Evolutionary conservation across 35 echinoderm and acorn worm genomes (phyloP).

Genomic region (Amphiura filiformis): DNA sequence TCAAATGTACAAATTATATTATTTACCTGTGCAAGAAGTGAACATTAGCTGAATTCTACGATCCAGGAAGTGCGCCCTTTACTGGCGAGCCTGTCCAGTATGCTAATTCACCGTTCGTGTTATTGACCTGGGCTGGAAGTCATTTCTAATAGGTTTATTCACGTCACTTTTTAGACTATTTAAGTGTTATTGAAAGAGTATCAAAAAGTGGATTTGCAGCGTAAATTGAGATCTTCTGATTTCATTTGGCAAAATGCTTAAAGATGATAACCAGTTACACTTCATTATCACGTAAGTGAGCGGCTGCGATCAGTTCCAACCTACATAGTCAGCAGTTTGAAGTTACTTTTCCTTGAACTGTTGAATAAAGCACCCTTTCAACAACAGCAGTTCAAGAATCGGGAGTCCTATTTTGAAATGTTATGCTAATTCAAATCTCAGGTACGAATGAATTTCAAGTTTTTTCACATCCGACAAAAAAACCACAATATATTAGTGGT

Average conservation of each 20-base stretch:
- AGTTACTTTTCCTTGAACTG: too few species aligned
- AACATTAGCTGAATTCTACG: not conserved
- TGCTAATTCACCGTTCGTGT: not conserved
- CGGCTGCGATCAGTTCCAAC: too few species aligned
- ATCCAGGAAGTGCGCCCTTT: not conserved
- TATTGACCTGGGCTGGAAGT: not conserved
- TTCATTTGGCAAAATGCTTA: not conserved
- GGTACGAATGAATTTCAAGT: too few species aligned
- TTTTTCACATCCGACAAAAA: too few species aligned
- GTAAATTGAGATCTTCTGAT: not conserved
- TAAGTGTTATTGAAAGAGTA: not conserved
- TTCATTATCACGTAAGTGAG: too few species aligned
- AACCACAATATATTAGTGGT: too few species aligned
- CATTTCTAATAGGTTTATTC: not conserved
- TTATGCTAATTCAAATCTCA: too few species aligned
- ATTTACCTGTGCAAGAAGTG: slow-evolving; percentile 3
- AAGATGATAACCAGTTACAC: too few species aligned
- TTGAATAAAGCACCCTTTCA: too few species aligned
- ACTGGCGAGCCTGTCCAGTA: not conserved
- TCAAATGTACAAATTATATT: slow-evolving; percentile 12
- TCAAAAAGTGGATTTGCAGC: not conserved
- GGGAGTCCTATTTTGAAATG: too few species aligned
- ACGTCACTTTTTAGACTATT: not conserved
- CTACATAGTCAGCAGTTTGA: too few species aligned
- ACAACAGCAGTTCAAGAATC: too few species aligned